phyloP scores from a whole-genome alignment of 2,113 vertebrate genomes.

The Gobio gobio region DNA sequence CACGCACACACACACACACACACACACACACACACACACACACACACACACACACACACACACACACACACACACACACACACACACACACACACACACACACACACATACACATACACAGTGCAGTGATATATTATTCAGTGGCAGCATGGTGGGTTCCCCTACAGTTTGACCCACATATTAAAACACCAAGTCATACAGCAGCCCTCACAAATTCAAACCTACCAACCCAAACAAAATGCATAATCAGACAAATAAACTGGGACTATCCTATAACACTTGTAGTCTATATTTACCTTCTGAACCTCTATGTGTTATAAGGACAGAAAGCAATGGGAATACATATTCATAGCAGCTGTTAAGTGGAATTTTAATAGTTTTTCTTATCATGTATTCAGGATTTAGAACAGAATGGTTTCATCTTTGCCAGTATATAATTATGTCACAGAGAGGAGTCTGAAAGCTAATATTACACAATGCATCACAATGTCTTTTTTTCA shows the following conservation, averaged over 20 bases:
- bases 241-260: neutral
- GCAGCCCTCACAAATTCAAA: conserved; percentile 5
- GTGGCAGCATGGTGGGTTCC: neutral
- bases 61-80: neutral
- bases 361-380: conserved; percentile 61
- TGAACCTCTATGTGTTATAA: neutral
- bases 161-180: conserved; percentile 40
- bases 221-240: neutral
- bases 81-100: neutral
- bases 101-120: conserved; percentile 11
- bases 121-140: conserved; percentile 66
- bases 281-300: neutral
- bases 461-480: neutral
- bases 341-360: neutral
- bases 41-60: neutral
- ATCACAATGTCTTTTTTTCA: neutral
- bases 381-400: conserved; percentile 45
- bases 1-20: neutral
- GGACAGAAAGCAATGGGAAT: neutral
- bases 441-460: neutral
- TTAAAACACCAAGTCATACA: neutral
- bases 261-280: neutral
- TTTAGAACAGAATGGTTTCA: neutral
- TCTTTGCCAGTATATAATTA: neutral
- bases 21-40: neutral